A percentile compares a stretch with the other conserved stretches of the same genome.
Conservation (phyloP, 2,888 invertebrate species). For the Ophion ventricosus region DNA sequence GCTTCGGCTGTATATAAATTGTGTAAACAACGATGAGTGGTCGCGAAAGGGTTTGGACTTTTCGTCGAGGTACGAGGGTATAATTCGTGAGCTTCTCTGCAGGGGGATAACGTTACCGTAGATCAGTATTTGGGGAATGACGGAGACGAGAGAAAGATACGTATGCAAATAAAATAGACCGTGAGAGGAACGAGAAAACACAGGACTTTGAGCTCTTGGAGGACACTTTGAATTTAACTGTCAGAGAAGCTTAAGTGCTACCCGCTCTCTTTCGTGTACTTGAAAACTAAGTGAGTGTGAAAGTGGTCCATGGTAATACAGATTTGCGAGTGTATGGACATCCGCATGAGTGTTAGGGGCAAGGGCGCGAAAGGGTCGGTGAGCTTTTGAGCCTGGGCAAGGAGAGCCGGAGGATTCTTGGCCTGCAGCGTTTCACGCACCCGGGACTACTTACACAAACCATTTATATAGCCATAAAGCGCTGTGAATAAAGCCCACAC, state of each 20-base stretch:
- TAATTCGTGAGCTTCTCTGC: slow-evolving; percentile 37
- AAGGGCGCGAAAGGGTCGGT: slow-evolving; percentile 27
- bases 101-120: slow-evolving; percentile 67
- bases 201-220: slow-evolving; percentile 52
- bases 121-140: slow-evolving; percentile 72
- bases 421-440: slow-evolving; percentile 47
- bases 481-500: slow-evolving; percentile 64
- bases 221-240: slow-evolving; percentile 78
- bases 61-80: slow-evolving; percentile 21
- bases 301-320: slow-evolving; percentile 68
- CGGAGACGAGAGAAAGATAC: slow-evolving; percentile 39
- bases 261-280: slow-evolving; percentile 68
- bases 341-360: slow-evolving; percentile 34
- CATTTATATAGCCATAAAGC: slow-evolving; percentile 68
- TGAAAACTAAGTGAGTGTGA: slow-evolving; percentile 77
- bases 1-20: slow-evolving; percentile 75
- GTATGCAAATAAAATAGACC: slow-evolving; percentile 2
- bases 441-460: slow-evolving; percentile 56
- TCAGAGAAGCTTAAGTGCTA: slow-evolving; percentile 76
- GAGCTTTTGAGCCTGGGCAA: slow-evolving; percentile 49
- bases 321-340: slow-evolving; percentile 36
- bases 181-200: slow-evolving; percentile 4
- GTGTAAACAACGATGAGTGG: slow-evolving; percentile 58
- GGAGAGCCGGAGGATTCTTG: slow-evolving; percentile 51
- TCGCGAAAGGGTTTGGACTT: slow-evolving; percentile 40